phyloP scores from a whole-genome alignment of 2,888 invertebrate genomes.

The Syrista parreyssii region DNA sequence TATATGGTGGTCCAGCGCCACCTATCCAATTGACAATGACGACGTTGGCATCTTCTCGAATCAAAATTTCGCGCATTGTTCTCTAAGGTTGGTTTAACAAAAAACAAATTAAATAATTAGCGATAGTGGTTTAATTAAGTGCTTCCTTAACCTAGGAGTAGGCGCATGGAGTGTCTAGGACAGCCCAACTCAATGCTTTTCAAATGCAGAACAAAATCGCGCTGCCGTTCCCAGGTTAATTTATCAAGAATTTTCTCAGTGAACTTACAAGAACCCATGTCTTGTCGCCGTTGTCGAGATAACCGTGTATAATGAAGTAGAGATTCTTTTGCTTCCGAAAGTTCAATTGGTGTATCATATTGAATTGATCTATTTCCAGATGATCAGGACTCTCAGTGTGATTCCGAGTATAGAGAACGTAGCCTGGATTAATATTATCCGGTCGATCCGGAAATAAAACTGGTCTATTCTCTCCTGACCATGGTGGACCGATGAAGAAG shows the following conservation, averaged over 20 bases:
- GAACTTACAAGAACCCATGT: constrained; percentile 76
- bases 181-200: no score
- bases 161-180: no score
- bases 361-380: constrained; percentile 75
- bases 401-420: constrained; percentile 71
- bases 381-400: constrained; percentile 69
- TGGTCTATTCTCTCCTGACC: constrained; percentile 82
- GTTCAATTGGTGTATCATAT: constrained; percentile 73
- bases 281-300: constrained; percentile 84
- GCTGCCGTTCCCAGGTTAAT: no score
- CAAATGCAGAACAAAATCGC: no score
- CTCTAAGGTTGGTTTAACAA: constrained; percentile 68
- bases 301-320: constrained; percentile 87
- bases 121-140: not conserved
- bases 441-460: constrained; percentile 82
- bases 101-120: not conserved
- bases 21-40: constrained; percentile 87
- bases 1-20: constrained; percentile 89
- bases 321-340: constrained; percentile 73
- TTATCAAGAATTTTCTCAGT: not conserved
- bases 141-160: not conserved
- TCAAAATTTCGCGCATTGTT: constrained; percentile 79
- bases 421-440: constrained; percentile 73
- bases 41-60: constrained; percentile 78
- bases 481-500: constrained; percentile 81